Percentiles rank a stretch among this genome's conserved stretches.
Evolutionary conservation across 2,888 invertebrate species (phyloP).

Genomic region (Acleris cristana): DNA sequence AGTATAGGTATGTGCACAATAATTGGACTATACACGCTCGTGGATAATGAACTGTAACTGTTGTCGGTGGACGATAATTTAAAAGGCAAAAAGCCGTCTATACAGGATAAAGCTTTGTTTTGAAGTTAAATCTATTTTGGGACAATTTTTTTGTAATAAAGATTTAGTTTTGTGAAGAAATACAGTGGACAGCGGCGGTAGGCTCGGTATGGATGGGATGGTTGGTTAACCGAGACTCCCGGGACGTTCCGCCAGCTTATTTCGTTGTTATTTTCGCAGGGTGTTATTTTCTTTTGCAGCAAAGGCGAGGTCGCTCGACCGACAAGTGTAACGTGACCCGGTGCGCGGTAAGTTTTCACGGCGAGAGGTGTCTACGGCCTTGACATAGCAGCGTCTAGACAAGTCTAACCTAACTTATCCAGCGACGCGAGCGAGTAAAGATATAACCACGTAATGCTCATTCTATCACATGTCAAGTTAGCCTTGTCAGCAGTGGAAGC

Average conservation of each 20-base stretch:
- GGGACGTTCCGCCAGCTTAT: slow-evolving; percentile 31
- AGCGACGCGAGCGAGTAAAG: too few species aligned
- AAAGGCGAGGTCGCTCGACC: too few species aligned
- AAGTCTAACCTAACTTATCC: too few species aligned
- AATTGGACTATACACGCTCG: slow-evolving; percentile 30
- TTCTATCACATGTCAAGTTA: too few species aligned
- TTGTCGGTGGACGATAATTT: slow-evolving; percentile 12
- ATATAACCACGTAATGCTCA: too few species aligned
- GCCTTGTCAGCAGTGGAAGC: too few species aligned
- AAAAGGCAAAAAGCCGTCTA: slow-evolving; percentile 10
- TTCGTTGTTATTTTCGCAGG: slow-evolving; percentile 29
- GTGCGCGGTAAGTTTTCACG: too few species aligned
- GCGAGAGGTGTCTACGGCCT: too few species aligned
- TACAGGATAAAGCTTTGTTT: too few species aligned
- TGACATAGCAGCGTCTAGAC: too few species aligned
- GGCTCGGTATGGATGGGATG: slow-evolving; percentile 25
- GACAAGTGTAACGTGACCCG: too few species aligned
- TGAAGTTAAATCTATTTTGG: background rate
- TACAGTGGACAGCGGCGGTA: slow-evolving; percentile 14
- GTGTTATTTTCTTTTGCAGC: too few species aligned
- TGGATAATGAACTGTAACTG: slow-evolving; percentile 26
- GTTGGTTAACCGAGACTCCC: slow-evolving; percentile 31
- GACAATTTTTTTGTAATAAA: background rate
- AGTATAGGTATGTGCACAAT: slow-evolving; percentile 15
- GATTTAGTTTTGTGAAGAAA: slow-evolving; percentile 12